Conservation (phyloP, 1,140 invertebrate species). For the Bombus affinis region DNA sequence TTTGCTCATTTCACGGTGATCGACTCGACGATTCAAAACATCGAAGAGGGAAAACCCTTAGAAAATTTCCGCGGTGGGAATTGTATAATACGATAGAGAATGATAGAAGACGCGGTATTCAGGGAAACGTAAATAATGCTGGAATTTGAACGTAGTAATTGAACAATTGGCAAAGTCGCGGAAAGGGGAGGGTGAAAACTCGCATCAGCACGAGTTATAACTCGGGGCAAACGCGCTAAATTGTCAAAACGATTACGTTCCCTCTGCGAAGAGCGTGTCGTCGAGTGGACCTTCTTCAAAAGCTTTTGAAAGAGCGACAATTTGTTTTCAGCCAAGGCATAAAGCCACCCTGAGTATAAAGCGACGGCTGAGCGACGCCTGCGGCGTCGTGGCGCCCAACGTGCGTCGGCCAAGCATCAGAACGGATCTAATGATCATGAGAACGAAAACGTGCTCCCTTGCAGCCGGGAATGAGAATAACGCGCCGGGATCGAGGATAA, state of each 20-base stretch:
- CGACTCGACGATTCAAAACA: background rate
- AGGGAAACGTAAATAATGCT: constrained; percentile 11
- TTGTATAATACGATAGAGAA: too few relatives aligned
- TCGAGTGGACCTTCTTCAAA: constrained; percentile 7
- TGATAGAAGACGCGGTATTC: too few relatives aligned
- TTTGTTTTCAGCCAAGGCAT: constrained; percentile 85
- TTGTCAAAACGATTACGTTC: background rate
- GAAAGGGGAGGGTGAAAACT: background rate
- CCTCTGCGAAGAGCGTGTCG: background rate
- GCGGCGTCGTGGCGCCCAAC: constrained; percentile 92
- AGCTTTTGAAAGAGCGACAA: constrained; percentile 46
- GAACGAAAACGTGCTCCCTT: constrained; percentile 89
- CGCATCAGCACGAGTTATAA: background rate
- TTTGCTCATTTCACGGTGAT: background rate
- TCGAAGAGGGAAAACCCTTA: background rate
- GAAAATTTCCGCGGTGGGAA: constrained; percentile 10
- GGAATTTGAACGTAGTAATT: constrained; percentile 12
- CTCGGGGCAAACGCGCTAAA: background rate
- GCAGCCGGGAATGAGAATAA: constrained; percentile 83
- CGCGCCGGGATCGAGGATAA: constrained; percentile 74
- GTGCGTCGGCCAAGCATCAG: constrained; percentile 91
- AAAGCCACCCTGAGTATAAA: constrained; percentile 91
- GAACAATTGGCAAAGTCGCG: background rate
- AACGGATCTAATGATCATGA: constrained; percentile 93
- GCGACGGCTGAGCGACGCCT: constrained; percentile 90